Evolutionary conservation across 2,888 invertebrate genomes (phyloP).

Genomic region (Sinodicranocentrus sp.): DNA sequence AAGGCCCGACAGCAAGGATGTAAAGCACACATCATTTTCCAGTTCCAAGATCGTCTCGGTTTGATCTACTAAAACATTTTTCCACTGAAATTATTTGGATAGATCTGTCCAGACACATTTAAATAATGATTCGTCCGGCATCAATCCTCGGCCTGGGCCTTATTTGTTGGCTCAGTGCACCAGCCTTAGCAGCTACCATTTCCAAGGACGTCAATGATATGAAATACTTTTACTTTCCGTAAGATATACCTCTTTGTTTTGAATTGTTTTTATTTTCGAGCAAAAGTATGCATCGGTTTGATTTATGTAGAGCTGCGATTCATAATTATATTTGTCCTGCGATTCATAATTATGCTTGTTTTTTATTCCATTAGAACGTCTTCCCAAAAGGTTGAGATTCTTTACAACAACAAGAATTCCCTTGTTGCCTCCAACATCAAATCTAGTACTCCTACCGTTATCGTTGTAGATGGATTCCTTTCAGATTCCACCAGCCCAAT

Average conservation of each 20-base stretch:
- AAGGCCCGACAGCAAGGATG: too few relatives aligned
- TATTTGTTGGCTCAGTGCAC: constrained; percentile 19
- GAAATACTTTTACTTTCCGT: constrained; percentile 61
- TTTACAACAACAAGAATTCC: constrained; percentile 50
- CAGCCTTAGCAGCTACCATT: constrained; percentile 15
- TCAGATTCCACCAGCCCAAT: constrained; percentile 53
- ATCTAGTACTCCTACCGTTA: constrained; percentile 22
- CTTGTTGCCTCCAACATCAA: constrained; percentile 46
- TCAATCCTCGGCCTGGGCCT: constrained; percentile 7
- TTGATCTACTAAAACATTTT: constrained; percentile 36
- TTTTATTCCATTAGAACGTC: constrained; percentile 4
- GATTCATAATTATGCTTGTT: too few relatives aligned
- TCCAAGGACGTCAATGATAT: constrained; percentile 61
- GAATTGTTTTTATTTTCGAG: not conserved
- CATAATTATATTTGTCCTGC: too few relatives aligned
- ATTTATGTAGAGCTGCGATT: not conserved
- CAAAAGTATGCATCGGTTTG: not conserved
- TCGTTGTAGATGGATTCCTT: constrained; percentile 63
- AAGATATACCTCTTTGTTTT: constrained; percentile 26
- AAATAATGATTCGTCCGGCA: constrained; percentile 41
- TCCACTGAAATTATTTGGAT: not conserved
- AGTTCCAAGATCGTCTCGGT: constrained; percentile 42
- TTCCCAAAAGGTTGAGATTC: constrained; percentile 34
- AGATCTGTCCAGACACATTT: constrained; percentile 37
- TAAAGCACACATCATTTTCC: too few relatives aligned